A percentile compares a stretch with the other conserved stretches of the same genome.
phyloP scores from a whole-genome alignment of 23 tunicate species.

The Phallusia fumigata region DNA sequence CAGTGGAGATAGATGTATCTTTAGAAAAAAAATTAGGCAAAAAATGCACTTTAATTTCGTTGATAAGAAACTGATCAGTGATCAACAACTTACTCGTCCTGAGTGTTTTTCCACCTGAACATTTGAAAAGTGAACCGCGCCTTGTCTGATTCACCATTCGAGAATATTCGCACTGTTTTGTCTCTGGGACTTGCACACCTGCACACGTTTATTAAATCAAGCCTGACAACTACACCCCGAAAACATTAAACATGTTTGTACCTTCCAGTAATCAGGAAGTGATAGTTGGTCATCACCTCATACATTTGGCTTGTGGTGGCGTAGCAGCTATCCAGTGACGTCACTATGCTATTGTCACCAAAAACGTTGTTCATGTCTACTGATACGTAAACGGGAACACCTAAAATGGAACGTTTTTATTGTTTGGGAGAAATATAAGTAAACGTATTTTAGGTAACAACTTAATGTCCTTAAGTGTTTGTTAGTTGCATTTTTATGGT shows the following conservation, averaged over 20 bases:
- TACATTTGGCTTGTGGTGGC: slow-evolving; percentile 42
- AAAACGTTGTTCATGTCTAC: slow-evolving; percentile 63
- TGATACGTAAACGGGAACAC: slow-evolving; percentile 72
- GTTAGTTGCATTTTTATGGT: too few relatives aligned
- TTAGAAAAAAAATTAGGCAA: not conserved
- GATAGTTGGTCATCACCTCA: slow-evolving; percentile 36
- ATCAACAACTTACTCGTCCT: slow-evolving; percentile 18
- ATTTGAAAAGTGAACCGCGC: slow-evolving; percentile 55
- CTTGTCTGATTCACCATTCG: slow-evolving; percentile 38
- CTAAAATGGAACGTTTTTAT: slow-evolving; percentile 13
- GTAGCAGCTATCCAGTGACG: slow-evolving; percentile 62
- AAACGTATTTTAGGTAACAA: too few relatives aligned
- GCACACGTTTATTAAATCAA: too few relatives aligned
- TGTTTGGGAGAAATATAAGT: not conserved
- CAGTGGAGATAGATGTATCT: slow-evolving; percentile 59
- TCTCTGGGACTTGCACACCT: slow-evolving; percentile 71
- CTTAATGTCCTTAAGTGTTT: too few relatives aligned
- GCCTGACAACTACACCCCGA: too few relatives aligned
- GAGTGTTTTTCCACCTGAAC: slow-evolving; percentile 64
- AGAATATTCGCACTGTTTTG: slow-evolving; percentile 46
- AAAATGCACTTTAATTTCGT: not conserved
- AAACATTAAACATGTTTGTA: not conserved
- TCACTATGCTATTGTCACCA: slow-evolving; percentile 43
- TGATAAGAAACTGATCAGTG: not conserved
- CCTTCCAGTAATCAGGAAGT: slow-evolving; percentile 62